phyloP scores from a whole-genome alignment of 2,113 vertebrate species.

The Hippoglossus stenolepis region DNA sequence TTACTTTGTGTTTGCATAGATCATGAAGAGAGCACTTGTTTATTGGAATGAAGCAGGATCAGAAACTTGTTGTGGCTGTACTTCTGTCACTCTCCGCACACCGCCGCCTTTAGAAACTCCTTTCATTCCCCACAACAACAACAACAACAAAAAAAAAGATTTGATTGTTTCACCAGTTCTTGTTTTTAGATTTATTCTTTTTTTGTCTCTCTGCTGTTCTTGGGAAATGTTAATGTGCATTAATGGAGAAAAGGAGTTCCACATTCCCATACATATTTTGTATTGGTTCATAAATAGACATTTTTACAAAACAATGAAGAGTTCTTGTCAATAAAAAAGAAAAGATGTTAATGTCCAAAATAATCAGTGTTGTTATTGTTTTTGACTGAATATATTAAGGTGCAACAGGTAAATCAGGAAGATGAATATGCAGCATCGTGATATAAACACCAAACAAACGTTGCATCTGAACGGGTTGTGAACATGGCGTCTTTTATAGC shows the following conservation, averaged over 20 bases:
- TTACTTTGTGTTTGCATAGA: constrained; percentile 81
- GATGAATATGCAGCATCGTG: no score
- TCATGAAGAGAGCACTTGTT: constrained; percentile 73
- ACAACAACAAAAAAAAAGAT: constrained; percentile 42
- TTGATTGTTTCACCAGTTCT: constrained; percentile 79
- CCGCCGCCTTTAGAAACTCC: constrained; percentile 64
- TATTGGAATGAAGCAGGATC: constrained; percentile 71
- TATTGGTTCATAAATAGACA: constrained; percentile 90
- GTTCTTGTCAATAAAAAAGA: constrained; percentile 90
- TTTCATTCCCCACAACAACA: constrained; percentile 44
- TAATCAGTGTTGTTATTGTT: constrained; percentile 70
- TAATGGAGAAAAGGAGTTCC: constrained; percentile 84
- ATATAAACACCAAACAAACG: no score
- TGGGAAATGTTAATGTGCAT: constrained; percentile 86
- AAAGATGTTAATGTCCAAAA: constrained; percentile 88
- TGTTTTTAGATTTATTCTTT: constrained; percentile 81
- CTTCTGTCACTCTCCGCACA: constrained; percentile 71
- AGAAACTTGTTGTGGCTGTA: constrained; percentile 74
- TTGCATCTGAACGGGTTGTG: no score
- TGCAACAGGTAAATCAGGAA: not conserved
- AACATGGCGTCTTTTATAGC: no score
- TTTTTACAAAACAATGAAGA: constrained; percentile 89
- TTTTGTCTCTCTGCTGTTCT: constrained; percentile 86
- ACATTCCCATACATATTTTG: constrained; percentile 89
- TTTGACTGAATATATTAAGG: not conserved